phyloP scores from a whole-genome alignment of 2,888 invertebrate species.

The Bombylius discolor region DNA sequence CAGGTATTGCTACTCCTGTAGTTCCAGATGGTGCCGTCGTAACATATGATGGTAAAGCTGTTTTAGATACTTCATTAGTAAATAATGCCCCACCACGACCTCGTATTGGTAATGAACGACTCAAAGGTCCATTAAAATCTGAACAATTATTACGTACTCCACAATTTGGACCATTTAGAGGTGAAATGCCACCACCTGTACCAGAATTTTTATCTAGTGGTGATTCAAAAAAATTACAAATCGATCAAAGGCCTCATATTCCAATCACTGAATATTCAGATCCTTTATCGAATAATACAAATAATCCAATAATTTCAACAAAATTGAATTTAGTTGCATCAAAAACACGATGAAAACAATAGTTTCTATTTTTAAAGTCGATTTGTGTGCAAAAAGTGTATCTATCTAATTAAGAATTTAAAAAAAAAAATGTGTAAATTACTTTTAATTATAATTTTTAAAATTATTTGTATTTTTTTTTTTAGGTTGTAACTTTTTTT shows the following conservation, averaged over 20 bases:
- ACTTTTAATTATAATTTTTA: too few relatives aligned
- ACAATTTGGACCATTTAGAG: constrained; percentile 61
- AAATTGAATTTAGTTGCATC: constrained; percentile 29
- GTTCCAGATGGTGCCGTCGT: constrained; percentile 48
- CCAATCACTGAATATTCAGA: constrained; percentile 23
- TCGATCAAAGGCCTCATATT: neutral
- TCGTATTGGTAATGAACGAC: constrained; percentile 14
- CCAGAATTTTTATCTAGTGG: constrained; percentile 35
- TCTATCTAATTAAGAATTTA: too few relatives aligned
- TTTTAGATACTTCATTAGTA: constrained; percentile 50
- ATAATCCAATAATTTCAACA: constrained; percentile 25
- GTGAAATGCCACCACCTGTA: constrained; percentile 53
- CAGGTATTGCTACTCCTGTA: constrained; percentile 16
- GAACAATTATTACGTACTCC: constrained; percentile 51
- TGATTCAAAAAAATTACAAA: constrained; percentile 23
- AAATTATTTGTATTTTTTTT: too few relatives aligned
- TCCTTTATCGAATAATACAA: constrained; percentile 13
- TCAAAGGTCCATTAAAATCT: constrained; percentile 36
- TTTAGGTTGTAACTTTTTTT: neutral
- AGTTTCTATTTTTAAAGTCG: too few relatives aligned
- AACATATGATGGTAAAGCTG: constrained; percentile 62
- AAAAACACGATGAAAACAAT: neutral
- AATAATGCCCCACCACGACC: constrained; percentile 39
- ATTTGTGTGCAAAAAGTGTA: too few relatives aligned
- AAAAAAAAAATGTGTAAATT: neutral